phyloP scores from a whole-genome alignment of 2,888 invertebrate species.

The Sturmia bella region DNA sequence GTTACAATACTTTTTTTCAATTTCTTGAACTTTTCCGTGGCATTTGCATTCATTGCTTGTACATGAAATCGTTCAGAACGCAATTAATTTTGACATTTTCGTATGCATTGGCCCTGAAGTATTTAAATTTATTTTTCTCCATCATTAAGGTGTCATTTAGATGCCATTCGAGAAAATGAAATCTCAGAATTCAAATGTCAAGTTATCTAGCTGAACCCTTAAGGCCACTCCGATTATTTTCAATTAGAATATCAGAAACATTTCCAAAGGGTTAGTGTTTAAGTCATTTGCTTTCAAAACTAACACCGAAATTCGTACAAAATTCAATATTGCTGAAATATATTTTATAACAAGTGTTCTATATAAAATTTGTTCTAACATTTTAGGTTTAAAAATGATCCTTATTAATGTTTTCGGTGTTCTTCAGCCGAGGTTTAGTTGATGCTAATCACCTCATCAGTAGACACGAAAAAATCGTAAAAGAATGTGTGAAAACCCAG shows the following conservation, averaged over 20 bases:
- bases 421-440: no score
- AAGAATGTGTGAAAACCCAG: no score
- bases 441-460: no score
- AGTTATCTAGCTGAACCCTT: neutral
- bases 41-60: conserved; percentile 9
- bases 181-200: conserved; percentile 8
- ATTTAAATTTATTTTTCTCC: conserved; percentile 9
- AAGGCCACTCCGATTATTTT: neutral
- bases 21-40: neutral
- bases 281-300: no score
- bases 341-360: no score
- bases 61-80: neutral
- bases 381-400: no score
- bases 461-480: no score
- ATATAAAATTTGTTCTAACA: no score
- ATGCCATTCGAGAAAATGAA: conserved; percentile 12
- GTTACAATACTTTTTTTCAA: neutral
- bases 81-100: conserved; percentile 57
- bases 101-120: neutral
- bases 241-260: neutral
- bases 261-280: no score
- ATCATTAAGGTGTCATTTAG: conserved; percentile 44
- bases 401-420: no score
- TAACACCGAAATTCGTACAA: no score
- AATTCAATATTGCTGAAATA: no score